Base-by-base conservation (phyloP, 2,888 invertebrate genomes). In the Nemoura dubitans region DNA sequence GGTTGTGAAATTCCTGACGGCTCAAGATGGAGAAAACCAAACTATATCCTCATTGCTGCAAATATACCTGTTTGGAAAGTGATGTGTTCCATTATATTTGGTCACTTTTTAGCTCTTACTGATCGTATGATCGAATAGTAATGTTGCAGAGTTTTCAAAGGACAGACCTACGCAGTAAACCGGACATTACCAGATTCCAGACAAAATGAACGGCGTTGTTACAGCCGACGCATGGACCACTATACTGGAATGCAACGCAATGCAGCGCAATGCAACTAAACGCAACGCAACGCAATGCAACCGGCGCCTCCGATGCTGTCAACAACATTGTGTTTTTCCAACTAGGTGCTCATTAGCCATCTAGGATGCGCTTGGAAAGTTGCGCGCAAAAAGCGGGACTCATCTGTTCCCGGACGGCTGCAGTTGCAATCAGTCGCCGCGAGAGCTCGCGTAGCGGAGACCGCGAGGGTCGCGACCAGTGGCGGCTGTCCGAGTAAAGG, bases 291-390 rank as follows among this genome's bases (percentile, higher is more conserved):
- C 14, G 59, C 14, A 10, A 3, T 10, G 59, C 59, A 59, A 59
- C 14, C 59, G 14, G 21, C 59, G 59, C 14, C 59, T 7, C 2
- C 59, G 14, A 21, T 21, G 59, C 59, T 59, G 59, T 59, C 59
- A 59, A 59, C 59, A 59, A 21, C 14, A 59, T 21, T 59, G 59
- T 21, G 6, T 3, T 59, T 21, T 14, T 59, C 10, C 59, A 59
- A 59, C 59, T 7, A 59, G 59, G 16, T 59, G 59, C 59, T 59
- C 59, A 59, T 59, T 59, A 59, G 59, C 59, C 10, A 59, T 59
- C n/a, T 59, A 59, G 59, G 59, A 59, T 59, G 59, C 59, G 59
- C 59, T 59, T 59, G 59, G 59, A 59, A 59, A 59, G 59, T 14
- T 10, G 59, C 1, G 59, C 21, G 59, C 59, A 59, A 59, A 59